Evolutionary conservation across 2,888 invertebrate species (phyloP), one percentile per base, ranked within the genome.

Genomic region (Scrobipalpa costella): DNA sequence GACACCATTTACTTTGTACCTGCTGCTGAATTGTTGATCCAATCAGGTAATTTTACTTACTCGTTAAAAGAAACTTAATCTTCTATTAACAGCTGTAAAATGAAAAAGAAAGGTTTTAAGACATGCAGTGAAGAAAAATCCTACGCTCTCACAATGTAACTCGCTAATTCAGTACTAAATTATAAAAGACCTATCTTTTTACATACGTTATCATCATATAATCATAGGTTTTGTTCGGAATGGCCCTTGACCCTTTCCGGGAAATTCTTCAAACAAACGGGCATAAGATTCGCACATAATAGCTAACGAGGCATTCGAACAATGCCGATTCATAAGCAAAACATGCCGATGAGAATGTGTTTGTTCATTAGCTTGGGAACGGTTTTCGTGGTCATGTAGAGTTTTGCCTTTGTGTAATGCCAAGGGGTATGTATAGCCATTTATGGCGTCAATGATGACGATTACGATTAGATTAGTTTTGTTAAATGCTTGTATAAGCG

Each of bases 301-400:
- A 69, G 69, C 67, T 72, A 74, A 72, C 73, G 75, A 73, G 71
- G 75, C 69, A 62, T 70, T 67, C 57, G 69, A 72, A 85, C 85
- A 85, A 85, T 80, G 80, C 73, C 76, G 71, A 81, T 83, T 83
- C 82, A 80, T 81, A 78, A 61, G 36, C 74, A 78, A 74, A 78
- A 79, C 76, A 74, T 78, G 69, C 70, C 79, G 77, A 76, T 79
- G 79, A 79, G 80, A 83, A 83, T 82, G 55, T 73, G 66, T 69
- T 60, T 72, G 73, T 68, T 72, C 72, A 76, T 71, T 73, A 64
- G 68, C 70, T 67, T 84, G 83, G 76, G 83, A 83, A 60, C 44
- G 66, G 64, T 40, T 74, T 72, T 71, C 70, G 70, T 72, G 74
- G 76, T 66, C 71, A 72, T 65, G 65, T 52, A 7, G 34, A n/a